Conservation (phyloP, 2,888 invertebrate genomes). For the Stenurella melanura region DNA sequence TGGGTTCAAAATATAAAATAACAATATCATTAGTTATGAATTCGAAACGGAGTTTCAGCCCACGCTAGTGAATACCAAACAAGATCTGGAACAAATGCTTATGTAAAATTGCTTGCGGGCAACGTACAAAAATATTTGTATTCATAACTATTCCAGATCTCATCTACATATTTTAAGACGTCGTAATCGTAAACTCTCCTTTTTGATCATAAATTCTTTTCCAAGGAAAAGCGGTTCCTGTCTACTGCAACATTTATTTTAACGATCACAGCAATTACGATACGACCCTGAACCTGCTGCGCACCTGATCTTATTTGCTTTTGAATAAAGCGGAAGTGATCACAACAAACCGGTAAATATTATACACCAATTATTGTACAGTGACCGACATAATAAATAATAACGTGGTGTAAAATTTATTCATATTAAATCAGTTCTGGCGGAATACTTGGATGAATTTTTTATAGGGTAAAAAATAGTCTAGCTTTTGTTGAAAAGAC, state of each 20-base stretch:
- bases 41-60: no score
- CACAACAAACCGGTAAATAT: constrained; percentile 12
- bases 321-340: constrained; percentile 6
- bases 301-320: constrained; percentile 7
- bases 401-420: no score
- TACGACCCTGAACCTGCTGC: constrained; percentile 15
- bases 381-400: neutral
- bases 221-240: neutral
- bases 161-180: constrained; percentile 2
- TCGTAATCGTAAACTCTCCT: constrained; percentile 7
- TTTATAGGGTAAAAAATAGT: no score
- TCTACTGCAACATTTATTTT: neutral
- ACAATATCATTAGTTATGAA: no score
- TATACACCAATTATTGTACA: neutral
- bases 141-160: neutral
- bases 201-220: constrained; percentile 7
- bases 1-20: no score
- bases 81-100: neutral
- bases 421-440: no score
- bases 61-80: neutral
- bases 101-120: neutral
- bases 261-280: neutral
- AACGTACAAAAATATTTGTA: neutral
- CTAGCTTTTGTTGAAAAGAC: no score
- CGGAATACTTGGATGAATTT: no score